phyloP scores from a whole-genome alignment of 2,113 vertebrate genomes.

The Nannospalax galili region DNA sequence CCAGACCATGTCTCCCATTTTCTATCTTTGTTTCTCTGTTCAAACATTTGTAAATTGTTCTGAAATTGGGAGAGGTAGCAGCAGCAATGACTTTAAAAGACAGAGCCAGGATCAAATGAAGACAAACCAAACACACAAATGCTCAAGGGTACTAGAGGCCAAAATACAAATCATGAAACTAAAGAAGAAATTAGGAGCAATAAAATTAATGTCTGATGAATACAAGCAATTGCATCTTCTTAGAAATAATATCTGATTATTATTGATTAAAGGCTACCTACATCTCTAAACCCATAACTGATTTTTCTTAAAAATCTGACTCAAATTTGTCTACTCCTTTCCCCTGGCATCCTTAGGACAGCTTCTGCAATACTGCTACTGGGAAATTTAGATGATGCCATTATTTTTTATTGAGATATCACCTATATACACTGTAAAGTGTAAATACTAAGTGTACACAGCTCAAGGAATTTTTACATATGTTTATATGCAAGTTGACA shows the following conservation, averaged over 20 bases:
- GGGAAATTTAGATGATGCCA: neutral
- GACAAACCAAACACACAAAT: slow-evolving; percentile 65
- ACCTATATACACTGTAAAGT: neutral
- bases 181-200: slow-evolving; percentile 61
- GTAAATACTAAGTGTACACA: neutral
- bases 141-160: neutral
- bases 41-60: slow-evolving; percentile 81
- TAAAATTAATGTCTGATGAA: slow-evolving; percentile 46
- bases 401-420: neutral
- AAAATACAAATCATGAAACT: slow-evolving; percentile 59
- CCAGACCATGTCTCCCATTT: slow-evolving; percentile 78
- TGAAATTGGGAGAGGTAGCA: slow-evolving; percentile 71
- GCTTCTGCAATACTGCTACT: neutral
- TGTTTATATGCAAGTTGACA: neutral
- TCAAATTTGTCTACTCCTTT: neutral
- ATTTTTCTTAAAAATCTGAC: slow-evolving; percentile 43
- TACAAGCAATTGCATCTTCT: slow-evolving; percentile 45
- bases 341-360: neutral
- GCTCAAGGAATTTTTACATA: neutral
- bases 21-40: slow-evolving; percentile 85
- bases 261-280: slow-evolving; percentile 31
- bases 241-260: slow-evolving; percentile 46
- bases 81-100: slow-evolving; percentile 75
- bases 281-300: neutral
- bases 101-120: slow-evolving; percentile 79